Evolutionary conservation across 2,113 vertebrate genomes (phyloP).

Genomic region (Microcebus murinus): DNA sequence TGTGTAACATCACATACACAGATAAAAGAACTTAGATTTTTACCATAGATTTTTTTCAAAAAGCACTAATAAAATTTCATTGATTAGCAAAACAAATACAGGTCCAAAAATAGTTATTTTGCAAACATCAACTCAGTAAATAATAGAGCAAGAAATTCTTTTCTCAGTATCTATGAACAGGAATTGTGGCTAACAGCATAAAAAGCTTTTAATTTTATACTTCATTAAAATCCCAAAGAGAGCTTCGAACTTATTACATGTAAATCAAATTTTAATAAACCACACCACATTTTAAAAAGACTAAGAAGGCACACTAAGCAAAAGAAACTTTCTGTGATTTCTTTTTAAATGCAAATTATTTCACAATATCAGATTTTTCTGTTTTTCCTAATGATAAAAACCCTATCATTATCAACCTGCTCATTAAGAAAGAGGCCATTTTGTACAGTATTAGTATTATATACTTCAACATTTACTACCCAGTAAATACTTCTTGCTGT

Average conservation of each 20-base stretch:
- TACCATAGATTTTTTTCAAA: not conserved
- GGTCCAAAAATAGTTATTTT: conserved; percentile 25
- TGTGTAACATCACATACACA: not conserved
- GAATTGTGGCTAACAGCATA: not conserved
- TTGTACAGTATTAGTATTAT: conserved; percentile 20
- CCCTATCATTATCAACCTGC: not conserved
- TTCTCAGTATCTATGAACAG: conserved; percentile 6
- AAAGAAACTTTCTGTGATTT: not conserved
- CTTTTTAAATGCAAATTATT: conserved; percentile 18
- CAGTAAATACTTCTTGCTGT: not conserved
- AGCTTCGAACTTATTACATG: not conserved
- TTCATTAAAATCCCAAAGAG: not conserved
- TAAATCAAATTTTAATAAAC: conserved; percentile 46
- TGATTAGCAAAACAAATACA: not conserved
- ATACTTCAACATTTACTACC: conserved; percentile 22
- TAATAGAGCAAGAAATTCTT: not conserved
- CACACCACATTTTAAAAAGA: not conserved
- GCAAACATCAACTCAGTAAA: not conserved
- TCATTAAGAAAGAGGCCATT: conserved; percentile 31
- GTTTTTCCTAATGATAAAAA: not conserved
- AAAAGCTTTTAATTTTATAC: conserved; percentile 6
- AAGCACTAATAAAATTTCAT: conserved; percentile 7
- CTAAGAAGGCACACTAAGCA: not conserved
- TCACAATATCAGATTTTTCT: not conserved
- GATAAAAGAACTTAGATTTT: not conserved